A percentile compares a stretch with the other conserved stretches of the same genome.
These are phyloP conservation scores for Aegotheles bennettii DNA, from an alignment of 2,113 vertebrate genomes.

Conservation along the genomic window DNA sequence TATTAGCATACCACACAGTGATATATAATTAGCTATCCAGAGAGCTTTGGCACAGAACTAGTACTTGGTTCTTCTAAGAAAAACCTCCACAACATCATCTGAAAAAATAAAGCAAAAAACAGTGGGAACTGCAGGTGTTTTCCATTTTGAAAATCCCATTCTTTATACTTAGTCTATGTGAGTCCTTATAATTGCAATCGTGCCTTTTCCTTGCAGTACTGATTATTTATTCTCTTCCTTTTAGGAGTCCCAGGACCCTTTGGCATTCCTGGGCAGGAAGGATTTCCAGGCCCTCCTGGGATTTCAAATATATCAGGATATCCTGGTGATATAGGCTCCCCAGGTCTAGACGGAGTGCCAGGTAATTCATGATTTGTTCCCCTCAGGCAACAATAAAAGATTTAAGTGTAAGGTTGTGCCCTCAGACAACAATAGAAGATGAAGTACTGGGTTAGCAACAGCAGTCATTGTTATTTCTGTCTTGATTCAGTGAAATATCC, in stretches of 20 bases:
- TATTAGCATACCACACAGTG: not conserved
- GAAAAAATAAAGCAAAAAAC: not conserved
- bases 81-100: not conserved
- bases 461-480: not conserved
- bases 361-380: constrained; percentile 69
- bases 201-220: not conserved
- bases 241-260: constrained; percentile 79
- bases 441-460: not conserved
- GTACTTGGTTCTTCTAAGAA: not conserved
- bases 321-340: constrained; percentile 78
- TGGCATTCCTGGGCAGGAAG: constrained; percentile 79
- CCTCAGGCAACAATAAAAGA: not conserved
- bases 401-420: not conserved
- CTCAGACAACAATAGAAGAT: not conserved
- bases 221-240: not conserved
- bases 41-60: not conserved
- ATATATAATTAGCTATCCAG: not conserved
- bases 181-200: not conserved
- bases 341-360: constrained; percentile 78
- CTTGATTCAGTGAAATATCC: not conserved
- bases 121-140: not conserved
- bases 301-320: constrained; percentile 76
- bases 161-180: not conserved
- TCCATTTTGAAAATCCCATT: not conserved
- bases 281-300: constrained; percentile 75